Base-by-base conservation (phyloP, 2,113 vertebrate species). In the Poeciliopsis retropinna region DNA sequence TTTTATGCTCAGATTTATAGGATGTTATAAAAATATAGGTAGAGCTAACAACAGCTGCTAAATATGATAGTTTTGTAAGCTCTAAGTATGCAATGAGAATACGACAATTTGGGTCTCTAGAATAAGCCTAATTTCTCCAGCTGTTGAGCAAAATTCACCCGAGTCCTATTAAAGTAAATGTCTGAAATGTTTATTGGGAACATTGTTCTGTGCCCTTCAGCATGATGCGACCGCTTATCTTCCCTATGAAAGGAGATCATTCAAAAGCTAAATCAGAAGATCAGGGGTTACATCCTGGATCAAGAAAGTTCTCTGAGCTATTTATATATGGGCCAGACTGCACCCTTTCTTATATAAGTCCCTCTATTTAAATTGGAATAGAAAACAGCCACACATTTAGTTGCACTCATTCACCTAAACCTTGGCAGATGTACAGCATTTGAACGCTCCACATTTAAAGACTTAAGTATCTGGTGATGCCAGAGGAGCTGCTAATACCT, bases 371-470 rank as follows among this genome's bases (percentile, higher is more conserved):
- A 66, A 73, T 37, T 17, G 10, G 37, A 70, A 29, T 70, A 64
- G 73, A 73, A 79, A 25, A 57, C 9, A 57, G 67, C 60, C 37
- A 0, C 2, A 8, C 19, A 60, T 63, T 47, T 70, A 22, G 76
- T n/a, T 47, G 70, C 69, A 66, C 39, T 67, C 62, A 47, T 25
- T 65, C 41, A 39, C 28, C 30, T 32, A 29, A 61, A 51, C 62
- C 62, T 66, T 54, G 73, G 76, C 68, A 72, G 64, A 57, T 28
- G 27, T 60, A 11, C 68, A n/a, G 31, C 4, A 31, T 62, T 70
- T 67, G 61, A 67, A 17, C 11, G 39, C 64, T 67, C 61, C 41
- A 34, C 13, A 57, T 73, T 81, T 70, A 32, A 51, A 57, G 72
- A 41, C 28, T 75, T 7, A 54, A 41, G 31, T 54, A 30, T 73